Conservation (phyloP, 2,113 vertebrate genomes). For the Dolichotis patagonum region DNA sequence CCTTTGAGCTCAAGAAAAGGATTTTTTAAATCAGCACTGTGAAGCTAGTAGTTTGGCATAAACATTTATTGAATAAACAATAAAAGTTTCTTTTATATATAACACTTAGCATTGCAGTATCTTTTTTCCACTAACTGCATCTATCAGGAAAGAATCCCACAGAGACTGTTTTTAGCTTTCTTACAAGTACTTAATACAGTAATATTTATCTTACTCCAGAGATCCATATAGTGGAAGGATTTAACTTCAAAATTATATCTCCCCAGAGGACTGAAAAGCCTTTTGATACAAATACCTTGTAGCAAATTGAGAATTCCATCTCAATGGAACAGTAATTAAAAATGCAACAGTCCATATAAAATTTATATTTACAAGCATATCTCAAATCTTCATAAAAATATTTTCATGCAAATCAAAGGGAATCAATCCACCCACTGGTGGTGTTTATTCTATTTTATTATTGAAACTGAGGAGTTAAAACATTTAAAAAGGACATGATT, state of each 20-base stretch:
- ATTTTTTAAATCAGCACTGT: neutral
- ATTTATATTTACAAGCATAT: slow-evolving; percentile 66
- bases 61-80: slow-evolving; percentile 37
- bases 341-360: slow-evolving; percentile 77
- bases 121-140: slow-evolving; percentile 52
- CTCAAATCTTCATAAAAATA: slow-evolving; percentile 81
- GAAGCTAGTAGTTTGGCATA: slow-evolving; percentile 16
- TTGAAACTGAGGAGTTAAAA: slow-evolving; percentile 55
- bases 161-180: slow-evolving; percentile 66
- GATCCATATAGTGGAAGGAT: slow-evolving; percentile 81
- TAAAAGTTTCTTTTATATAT: slow-evolving; percentile 34
- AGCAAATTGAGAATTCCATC: slow-evolving; percentile 70
- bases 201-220: slow-evolving; percentile 84
- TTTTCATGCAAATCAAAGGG: slow-evolving; percentile 75
- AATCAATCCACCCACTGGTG: neutral
- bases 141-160: slow-evolving; percentile 77
- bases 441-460: slow-evolving; percentile 21
- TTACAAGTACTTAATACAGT: slow-evolving; percentile 76
- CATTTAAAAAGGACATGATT: neutral
- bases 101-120: neutral
- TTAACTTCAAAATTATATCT: slow-evolving; percentile 82
- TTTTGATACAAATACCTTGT: slow-evolving; percentile 79
- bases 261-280: slow-evolving; percentile 76
- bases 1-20: neutral
- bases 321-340: slow-evolving; percentile 84